A percentile compares a stretch with the other conserved stretches of the same genome.
These are phyloP conservation scores for Coranthus polyacanthus DNA, from an alignment of 2,797 vertebrate genomes.

Conservation along the genomic window DNA sequence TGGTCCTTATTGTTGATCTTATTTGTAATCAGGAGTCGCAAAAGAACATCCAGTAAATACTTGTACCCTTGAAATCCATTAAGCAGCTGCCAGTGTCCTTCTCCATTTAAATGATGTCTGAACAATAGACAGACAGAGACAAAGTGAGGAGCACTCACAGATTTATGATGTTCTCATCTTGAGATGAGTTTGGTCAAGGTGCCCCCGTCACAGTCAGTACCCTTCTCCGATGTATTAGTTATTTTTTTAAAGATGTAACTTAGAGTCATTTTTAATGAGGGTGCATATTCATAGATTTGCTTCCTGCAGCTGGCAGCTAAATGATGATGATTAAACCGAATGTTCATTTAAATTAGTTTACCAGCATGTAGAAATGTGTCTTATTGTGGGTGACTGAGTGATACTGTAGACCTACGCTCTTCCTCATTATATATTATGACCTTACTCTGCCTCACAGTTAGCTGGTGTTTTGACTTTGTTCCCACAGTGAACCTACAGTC, in stretches of 20 bases:
- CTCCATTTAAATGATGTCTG: conserved; percentile 47
- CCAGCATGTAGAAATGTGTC: neutral
- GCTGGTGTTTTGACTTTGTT: conserved; percentile 31
- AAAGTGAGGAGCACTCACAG: conserved; percentile 32
- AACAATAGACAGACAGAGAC: conserved; percentile 56
- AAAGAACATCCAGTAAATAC: conserved; percentile 20
- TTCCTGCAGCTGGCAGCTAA: conserved; percentile 10
- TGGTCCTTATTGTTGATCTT: conserved; percentile 11
- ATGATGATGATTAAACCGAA: conserved; percentile 23
- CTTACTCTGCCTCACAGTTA: conserved; percentile 32
- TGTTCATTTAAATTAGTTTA: conserved; percentile 7
- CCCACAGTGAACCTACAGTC: conserved; percentile 38
- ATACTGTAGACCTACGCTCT: no score
- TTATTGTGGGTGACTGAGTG: conserved; percentile 5
- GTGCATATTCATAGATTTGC: neutral
- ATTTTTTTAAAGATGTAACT: conserved; percentile 36
- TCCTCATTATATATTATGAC: neutral
- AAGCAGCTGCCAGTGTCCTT: conserved; percentile 36
- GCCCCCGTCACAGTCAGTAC: conserved; percentile 43
- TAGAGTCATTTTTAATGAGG: conserved; percentile 43
- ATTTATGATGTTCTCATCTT: conserved; percentile 61
- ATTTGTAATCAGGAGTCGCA: conserved; percentile 36
- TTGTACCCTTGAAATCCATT: conserved; percentile 58
- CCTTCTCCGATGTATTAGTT: conserved; percentile 40
- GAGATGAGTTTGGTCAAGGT: conserved; percentile 70